A percentile compares a stretch with the other conserved stretches of the same genome.
These are phyloP conservation scores for Onychorhynchus coronatus DNA, from an alignment of 2,113 vertebrate species.

Conservation along the genomic window DNA sequence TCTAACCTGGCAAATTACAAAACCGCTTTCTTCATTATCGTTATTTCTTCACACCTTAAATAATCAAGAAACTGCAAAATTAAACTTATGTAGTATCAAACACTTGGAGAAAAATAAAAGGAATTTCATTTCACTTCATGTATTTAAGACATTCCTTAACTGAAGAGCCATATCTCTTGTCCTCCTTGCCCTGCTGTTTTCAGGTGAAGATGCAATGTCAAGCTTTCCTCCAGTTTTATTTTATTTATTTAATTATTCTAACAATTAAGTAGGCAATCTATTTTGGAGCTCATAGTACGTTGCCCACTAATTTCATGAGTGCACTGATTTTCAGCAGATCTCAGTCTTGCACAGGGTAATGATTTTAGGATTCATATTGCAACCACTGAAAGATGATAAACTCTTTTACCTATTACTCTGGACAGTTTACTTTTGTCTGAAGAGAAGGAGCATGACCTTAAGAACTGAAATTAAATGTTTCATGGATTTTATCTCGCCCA, in stretches of 20 bases:
- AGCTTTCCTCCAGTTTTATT: not conserved
- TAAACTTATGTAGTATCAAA: not conserved
- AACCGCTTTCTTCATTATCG: not conserved
- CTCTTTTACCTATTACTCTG: not conserved
- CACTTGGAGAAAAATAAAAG: not conserved
- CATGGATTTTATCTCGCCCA: not conserved
- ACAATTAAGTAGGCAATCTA: not conserved
- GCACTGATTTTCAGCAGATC: not conserved
- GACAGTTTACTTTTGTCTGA: not conserved
- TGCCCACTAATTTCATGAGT: not conserved
- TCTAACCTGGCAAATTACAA: not conserved
- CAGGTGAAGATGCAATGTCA: not conserved
- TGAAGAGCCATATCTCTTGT: rapidly evolving
- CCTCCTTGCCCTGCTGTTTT: not conserved
- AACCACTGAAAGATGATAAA: not conserved
- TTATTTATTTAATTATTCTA: not conserved
- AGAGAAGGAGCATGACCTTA: not conserved
- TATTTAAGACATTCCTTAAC: not conserved
- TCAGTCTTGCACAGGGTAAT: not conserved
- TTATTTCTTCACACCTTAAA: not conserved
- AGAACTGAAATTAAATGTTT: not conserved
- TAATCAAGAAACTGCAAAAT: not conserved
- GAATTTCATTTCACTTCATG: not conserved
- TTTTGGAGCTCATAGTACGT: not conserved
- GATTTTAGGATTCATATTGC: not conserved